Percentiles rank a stretch among this genome's conserved stretches.
Conservation (phyloP, 2,888 invertebrate genomes). For the Polydrusus cervinus region DNA sequence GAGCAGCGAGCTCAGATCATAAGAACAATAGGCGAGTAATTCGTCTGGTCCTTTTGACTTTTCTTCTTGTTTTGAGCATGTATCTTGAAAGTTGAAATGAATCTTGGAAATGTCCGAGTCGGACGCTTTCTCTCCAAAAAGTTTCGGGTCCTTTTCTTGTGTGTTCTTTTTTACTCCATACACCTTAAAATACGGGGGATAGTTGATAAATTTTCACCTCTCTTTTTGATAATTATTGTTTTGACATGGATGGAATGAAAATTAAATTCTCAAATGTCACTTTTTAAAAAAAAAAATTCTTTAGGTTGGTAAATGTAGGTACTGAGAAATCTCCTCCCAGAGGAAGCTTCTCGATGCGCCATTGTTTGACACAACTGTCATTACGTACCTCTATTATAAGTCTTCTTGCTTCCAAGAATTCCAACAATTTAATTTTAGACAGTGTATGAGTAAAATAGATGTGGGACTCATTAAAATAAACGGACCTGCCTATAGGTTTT, state of each 20-base stretch:
- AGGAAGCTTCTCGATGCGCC: too few species aligned
- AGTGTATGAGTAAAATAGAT: conserved; percentile 58
- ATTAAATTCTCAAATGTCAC: too few species aligned
- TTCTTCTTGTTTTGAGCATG: conserved; percentile 6
- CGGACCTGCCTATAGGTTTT: conserved; percentile 53
- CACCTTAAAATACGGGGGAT: too few species aligned
- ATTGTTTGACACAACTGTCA: too few species aligned
- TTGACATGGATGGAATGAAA: too few species aligned
- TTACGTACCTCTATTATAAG: conserved; percentile 56
- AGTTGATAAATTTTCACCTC: too few species aligned
- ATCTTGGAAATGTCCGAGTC: conserved; percentile 49
- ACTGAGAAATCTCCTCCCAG: too few species aligned
- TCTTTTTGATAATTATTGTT: too few species aligned
- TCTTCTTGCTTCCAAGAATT: conserved; percentile 57
- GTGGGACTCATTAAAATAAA: conserved; percentile 59
- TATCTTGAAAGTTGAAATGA: conserved; percentile 14
- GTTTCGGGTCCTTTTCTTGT: conserved; percentile 32
- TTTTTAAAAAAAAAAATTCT: too few species aligned
- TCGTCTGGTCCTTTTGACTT: conserved; percentile 21
- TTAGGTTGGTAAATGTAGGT: too few species aligned
- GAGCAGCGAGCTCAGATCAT: conserved; percentile 59
- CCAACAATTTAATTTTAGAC: conserved; percentile 58
- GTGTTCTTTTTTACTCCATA: conserved; percentile 42
- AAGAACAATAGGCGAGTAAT: conserved; percentile 57
- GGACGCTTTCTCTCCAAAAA: conserved; percentile 39